These are phyloP conservation scores for Tryphoninae sp. DNA, from an alignment of 2,888 invertebrate species.

Conservation along the genomic window DNA sequence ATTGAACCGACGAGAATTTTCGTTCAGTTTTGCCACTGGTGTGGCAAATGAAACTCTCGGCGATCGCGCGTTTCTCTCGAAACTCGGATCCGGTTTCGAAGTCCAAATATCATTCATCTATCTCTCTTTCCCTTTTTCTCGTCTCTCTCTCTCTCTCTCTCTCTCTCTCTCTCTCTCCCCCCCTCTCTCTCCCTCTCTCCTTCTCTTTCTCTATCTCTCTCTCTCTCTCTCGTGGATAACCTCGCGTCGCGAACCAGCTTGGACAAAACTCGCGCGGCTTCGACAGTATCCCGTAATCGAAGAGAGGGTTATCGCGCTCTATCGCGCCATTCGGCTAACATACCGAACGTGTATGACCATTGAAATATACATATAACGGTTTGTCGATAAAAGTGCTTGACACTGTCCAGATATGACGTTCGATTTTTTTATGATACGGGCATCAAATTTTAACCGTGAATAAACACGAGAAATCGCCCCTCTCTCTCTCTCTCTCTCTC, in stretches of 20 bases:
- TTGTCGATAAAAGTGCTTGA: background rate
- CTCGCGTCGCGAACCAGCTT: conserved; percentile 39
- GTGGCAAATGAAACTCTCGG: background rate
- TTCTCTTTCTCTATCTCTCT: conserved; percentile 5
- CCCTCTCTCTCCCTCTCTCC: too few species aligned
- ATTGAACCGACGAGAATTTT: background rate
- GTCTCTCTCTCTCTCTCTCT: conserved; percentile 9
- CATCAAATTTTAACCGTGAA: too few species aligned
- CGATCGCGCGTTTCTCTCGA: background rate
- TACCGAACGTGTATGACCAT: conserved; percentile 6
- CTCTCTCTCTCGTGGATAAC: background rate
- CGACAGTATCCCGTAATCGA: conserved; percentile 1
- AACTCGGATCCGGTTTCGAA: conserved; percentile 37
- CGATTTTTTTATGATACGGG: too few species aligned
- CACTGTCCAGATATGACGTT: background rate
- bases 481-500: too few species aligned
- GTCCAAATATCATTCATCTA: conserved; percentile 18
- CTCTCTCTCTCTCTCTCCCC: conserved; percentile 8
- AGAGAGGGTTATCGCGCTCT: conserved; percentile 41
- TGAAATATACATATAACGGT: conserved; percentile 12
- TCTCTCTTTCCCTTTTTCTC: background rate
- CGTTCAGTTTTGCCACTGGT: background rate
- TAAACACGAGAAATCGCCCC: too few species aligned
- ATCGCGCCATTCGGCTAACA: conserved; percentile 25
- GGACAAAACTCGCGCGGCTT: background rate